phyloP scores from a whole-genome alignment of 2,888 invertebrate species.

The Yponomeuta cagnagella region DNA sequence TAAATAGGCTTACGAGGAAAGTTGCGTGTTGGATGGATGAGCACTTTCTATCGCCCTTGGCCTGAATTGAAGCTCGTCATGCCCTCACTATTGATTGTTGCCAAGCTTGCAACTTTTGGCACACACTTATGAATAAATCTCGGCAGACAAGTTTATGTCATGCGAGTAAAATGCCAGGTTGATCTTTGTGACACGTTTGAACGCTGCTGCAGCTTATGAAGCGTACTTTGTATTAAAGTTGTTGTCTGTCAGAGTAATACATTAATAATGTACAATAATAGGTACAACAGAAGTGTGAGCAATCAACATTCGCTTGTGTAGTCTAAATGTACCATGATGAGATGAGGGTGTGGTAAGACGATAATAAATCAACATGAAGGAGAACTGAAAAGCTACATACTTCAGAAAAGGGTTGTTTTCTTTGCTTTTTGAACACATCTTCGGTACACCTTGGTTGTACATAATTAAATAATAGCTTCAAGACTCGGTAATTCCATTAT shows the following conservation, averaged over 20 bases:
- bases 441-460: not conserved
- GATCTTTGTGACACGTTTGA: not conserved
- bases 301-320: not conserved
- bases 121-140: not conserved
- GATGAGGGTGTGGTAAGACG: not conserved
- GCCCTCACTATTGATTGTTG: conserved; percentile 1
- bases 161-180: not conserved
- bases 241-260: too few species aligned
- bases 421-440: not conserved
- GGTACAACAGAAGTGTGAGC: not conserved
- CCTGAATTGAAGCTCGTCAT: not conserved
- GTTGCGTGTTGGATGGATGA: conserved; percentile 13
- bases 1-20: conserved; percentile 13
- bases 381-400: not conserved
- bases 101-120: conserved; percentile 8
- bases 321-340: not conserved
- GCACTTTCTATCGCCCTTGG: conserved; percentile 15
- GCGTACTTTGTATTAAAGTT: too few species aligned
- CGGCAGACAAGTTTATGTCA: not conserved
- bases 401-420: not conserved
- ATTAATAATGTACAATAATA: not conserved
- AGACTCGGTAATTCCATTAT: not conserved
- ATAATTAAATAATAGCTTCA: not conserved
- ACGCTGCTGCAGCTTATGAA: not conserved
- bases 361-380: not conserved